phyloP scores from a whole-genome alignment of 2,888 invertebrate genomes.

The Diploptera punctata region DNA sequence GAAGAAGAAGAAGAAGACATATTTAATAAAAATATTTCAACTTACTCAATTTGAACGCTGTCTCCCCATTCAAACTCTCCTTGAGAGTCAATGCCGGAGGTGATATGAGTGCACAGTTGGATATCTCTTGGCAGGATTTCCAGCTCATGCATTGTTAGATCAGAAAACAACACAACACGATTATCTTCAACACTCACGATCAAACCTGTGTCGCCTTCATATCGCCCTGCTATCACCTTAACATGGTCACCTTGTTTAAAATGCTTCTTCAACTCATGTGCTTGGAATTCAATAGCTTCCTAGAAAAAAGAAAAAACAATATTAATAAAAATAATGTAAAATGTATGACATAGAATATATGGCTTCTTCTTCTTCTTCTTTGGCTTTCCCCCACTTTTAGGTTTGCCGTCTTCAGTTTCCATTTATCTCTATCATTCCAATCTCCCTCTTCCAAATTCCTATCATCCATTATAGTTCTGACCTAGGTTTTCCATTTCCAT shows the following conservation, averaged over 20 bases:
- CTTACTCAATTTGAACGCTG: constrained; percentile 83
- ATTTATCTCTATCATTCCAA: too few species aligned
- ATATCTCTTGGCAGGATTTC: constrained; percentile 92
- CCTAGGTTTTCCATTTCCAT: too few species aligned
- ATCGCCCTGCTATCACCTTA: constrained; percentile 87
- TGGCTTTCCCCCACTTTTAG: too few species aligned
- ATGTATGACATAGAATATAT: too few species aligned
- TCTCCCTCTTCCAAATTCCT: too few species aligned
- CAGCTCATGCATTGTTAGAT: constrained; percentile 97
- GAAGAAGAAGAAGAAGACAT: too few species aligned
- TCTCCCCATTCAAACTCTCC: constrained; percentile 99
- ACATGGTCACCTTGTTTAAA: constrained; percentile 99
- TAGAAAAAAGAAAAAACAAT: constrained; percentile 45
- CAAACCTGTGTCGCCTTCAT: constrained; percentile 96
- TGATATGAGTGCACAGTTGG: constrained; percentile 97
- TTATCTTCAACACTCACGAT: constrained; percentile 95
- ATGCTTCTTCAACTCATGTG: constrained; percentile 90
- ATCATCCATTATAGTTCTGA: too few species aligned
- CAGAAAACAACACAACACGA: constrained; percentile 92
- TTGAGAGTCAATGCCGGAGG: constrained; percentile 96
- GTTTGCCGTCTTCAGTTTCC: too few species aligned
- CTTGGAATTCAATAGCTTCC: constrained; percentile 93
- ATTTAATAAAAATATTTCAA: too few species aligned
- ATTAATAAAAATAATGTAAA: neutral
- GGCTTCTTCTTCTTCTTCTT: too few species aligned